phyloP scores from a whole-genome alignment of 2,113 vertebrate species.

The Eupsittula cactorum region DNA sequence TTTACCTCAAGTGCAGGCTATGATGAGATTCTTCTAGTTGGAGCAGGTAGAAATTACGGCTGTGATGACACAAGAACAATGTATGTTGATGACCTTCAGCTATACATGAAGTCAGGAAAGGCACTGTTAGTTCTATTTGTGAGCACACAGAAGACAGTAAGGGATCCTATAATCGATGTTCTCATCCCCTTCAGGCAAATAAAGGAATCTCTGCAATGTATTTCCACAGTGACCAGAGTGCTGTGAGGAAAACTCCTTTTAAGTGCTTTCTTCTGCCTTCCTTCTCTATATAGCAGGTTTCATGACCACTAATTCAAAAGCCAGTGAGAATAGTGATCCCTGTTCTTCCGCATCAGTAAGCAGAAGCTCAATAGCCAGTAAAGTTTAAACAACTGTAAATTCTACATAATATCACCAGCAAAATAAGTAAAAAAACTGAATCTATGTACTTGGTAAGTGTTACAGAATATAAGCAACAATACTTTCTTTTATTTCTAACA shows the following conservation, averaged over 20 bases:
- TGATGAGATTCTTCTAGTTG: neutral
- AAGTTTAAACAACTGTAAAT: neutral
- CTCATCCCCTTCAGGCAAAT: neutral
- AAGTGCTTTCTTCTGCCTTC: neutral
- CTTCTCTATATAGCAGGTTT: neutral
- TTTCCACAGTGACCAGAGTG: neutral
- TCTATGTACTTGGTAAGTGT: neutral
- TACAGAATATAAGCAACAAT: neutral
- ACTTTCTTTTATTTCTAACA: neutral
- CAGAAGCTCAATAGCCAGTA: neutral
- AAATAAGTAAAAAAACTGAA: neutral
- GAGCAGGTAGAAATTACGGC: neutral
- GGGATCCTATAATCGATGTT: neutral
- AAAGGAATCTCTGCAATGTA: neutral
- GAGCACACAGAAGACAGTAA: neutral
- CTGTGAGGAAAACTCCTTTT: neutral
- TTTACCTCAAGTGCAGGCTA: neutral
- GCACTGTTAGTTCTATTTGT: neutral
- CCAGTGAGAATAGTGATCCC: neutral
- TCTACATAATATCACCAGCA: neutral
- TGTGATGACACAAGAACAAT: neutral
- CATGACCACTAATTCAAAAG: neutral
- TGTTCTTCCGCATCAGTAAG: neutral
- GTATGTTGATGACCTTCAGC: neutral
- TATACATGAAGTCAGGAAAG: neutral